Evolutionary conservation across 2,113 vertebrate genomes (phyloP).

Genomic region (Turdus rufiventris): DNA sequence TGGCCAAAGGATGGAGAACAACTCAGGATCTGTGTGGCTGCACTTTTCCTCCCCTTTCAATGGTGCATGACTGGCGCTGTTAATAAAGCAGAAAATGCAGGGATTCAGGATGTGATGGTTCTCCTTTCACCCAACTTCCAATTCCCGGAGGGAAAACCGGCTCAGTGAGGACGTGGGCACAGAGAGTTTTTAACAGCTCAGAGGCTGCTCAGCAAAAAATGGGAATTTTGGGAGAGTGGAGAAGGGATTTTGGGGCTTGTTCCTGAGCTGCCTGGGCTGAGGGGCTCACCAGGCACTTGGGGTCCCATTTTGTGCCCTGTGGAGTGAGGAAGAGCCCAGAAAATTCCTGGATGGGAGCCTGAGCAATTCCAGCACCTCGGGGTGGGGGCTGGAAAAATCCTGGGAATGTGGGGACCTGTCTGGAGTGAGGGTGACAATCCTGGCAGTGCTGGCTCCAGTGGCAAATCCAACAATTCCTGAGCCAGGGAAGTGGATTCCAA

Average conservation of each 20-base stretch:
- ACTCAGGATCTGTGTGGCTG: neutral
- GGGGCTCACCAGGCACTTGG: fast-evolving
- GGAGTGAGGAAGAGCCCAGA: neutral
- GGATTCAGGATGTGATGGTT: neutral
- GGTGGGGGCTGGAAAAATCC: neutral
- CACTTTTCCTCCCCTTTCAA: neutral
- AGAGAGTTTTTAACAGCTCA: neutral
- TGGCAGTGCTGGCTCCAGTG: fast-evolving
- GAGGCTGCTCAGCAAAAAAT: neutral
- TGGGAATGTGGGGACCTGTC: neutral
- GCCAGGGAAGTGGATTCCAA: neutral
- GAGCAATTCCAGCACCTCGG: fast-evolving
- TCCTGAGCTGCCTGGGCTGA: fast-evolving
- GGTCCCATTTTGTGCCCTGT: too few relatives aligned
- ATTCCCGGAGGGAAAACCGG: neutral
- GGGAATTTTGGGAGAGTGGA: neutral
- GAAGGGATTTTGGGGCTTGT: neutral
- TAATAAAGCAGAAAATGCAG: neutral
- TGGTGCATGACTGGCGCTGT: neutral
- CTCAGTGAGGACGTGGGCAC: neutral
- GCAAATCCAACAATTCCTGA: neutral
- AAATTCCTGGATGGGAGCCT: neutral
- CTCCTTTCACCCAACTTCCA: neutral
- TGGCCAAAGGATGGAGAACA: neutral
- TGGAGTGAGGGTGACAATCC: neutral